Evolutionary conservation across 2,113 vertebrate genomes (phyloP).

Genomic region (Alligator sinensis): DNA sequence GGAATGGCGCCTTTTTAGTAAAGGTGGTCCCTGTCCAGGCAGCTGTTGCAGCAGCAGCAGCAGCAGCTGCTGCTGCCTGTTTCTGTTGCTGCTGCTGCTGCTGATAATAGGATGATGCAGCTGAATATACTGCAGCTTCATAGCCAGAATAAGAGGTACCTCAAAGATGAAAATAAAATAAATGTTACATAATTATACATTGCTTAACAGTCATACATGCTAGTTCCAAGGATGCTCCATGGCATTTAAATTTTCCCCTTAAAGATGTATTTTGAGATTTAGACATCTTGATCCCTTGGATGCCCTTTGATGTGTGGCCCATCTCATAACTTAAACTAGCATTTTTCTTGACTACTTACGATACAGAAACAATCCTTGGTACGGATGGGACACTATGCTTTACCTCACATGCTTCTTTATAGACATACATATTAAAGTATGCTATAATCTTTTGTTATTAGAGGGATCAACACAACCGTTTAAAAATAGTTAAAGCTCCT

Average conservation of each 20-base stretch:
- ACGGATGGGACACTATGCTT: not conserved
- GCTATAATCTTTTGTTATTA: not conserved
- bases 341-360: not conserved
- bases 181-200: conserved; percentile 56
- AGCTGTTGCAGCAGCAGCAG: conserved; percentile 91
- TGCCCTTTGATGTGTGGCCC: not conserved
- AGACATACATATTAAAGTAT: not conserved
- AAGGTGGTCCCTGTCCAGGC: conserved; percentile 96
- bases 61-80: conserved; percentile 90
- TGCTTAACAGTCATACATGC: conserved; percentile 8
- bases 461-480: not conserved
- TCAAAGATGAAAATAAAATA: conserved; percentile 77
- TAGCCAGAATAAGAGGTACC: conserved; percentile 97
- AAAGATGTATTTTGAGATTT: not conserved
- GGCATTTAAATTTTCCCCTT: not conserved
- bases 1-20: conserved; percentile 96
- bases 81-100: conserved; percentile 93
- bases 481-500: not conserved
- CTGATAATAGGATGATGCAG: conserved; percentile 96
- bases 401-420: not conserved
- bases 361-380: not conserved
- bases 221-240: not conserved
- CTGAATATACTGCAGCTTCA: conserved; percentile 98
- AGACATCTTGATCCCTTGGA: not conserved
- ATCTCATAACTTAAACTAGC: not conserved